Base-by-base conservation (phyloP, 2,888 invertebrate genomes). In the Caenorhabditis wallacei region DNA sequence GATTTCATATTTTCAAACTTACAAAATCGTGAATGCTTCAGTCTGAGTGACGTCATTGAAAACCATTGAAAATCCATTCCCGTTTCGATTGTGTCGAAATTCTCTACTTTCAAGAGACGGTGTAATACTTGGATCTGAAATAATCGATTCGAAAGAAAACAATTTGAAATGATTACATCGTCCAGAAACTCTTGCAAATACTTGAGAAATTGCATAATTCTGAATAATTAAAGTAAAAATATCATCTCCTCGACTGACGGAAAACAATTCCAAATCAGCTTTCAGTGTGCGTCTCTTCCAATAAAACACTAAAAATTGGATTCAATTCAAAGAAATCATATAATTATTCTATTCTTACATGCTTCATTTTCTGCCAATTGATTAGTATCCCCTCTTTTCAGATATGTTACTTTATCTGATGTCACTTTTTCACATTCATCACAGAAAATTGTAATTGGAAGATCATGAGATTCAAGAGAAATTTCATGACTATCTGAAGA, bases 151-250 rank as follows among this genome's bases (percentile, higher is more conserved):
- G 8, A 13, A 13, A 1, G 5, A 4, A 46, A n/a, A n/a, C 3
- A 26, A 40, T 26, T 1, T 5, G 13, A 16, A n/a, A 43, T 7
- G 5, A 16, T n/a, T 30, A 76, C 75, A 53, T 40, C 18, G 46
- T 51, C 59, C 59, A 26, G 59, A 66, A 18, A 76, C 40, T 53
- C 48, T 68, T 2, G 8, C 4, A 20, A 76, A 51, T 8, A 76
- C n/a, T 43, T 68, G 75, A 5, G 75, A 59, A 22, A 76, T 43
- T 1, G 56, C 75, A 51, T 57, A 76, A 18, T 76, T 76, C 59
- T 68, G 75, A 13, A 76, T 51, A 20, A 68, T 26, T 68, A 76
- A 51, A 35, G 75, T 76, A 59, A 76, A 76, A 11, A 46, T 64
- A 35, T 59, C 59, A 22, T 68, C 59, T 30, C 75, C 75, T 24